Conservation (phyloP, 2,797 vertebrate species). For the Bufotes viridis region DNA sequence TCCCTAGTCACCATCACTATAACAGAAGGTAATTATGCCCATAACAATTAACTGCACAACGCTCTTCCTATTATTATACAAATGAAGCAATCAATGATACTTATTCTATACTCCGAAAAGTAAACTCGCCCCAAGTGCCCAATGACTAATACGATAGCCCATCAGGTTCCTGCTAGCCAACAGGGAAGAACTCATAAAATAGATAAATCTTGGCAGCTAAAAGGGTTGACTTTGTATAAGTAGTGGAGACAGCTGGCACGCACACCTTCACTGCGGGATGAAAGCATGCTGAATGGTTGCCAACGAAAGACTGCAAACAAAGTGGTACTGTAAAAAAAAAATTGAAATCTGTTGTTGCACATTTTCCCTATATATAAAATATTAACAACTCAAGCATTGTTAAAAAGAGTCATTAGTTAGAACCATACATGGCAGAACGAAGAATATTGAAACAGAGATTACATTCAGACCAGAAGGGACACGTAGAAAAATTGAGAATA, state of each 20-base stretch:
- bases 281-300: constrained; percentile 52
- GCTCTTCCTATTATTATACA: constrained; percentile 20
- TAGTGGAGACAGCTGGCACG: constrained; percentile 52
- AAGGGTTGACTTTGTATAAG: constrained; percentile 41
- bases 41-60: constrained; percentile 24
- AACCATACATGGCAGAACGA: not conserved
- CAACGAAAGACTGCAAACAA: constrained; percentile 44
- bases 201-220: constrained; percentile 14
- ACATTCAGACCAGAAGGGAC: too few relatives aligned
- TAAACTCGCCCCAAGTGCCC: not conserved
- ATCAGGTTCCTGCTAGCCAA: constrained; percentile 10
- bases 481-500: too few relatives aligned
- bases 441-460: too few relatives aligned
- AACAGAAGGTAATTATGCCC: not conserved
- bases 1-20: too few relatives aligned
- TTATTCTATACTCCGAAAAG: constrained; percentile 18
- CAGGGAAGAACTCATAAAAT: constrained; percentile 13
- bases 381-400: not conserved
- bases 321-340: not conserved
- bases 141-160: not conserved
- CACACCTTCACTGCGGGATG: constrained; percentile 63
- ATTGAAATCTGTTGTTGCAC: not conserved
- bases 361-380: not conserved
- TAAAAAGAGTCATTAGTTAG: not conserved
- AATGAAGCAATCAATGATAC: constrained; percentile 42